A percentile compares a stretch with the other conserved stretches of the same genome.
phyloP scores from a whole-genome alignment of 2,888 invertebrate species.

The Automeris io region DNA sequence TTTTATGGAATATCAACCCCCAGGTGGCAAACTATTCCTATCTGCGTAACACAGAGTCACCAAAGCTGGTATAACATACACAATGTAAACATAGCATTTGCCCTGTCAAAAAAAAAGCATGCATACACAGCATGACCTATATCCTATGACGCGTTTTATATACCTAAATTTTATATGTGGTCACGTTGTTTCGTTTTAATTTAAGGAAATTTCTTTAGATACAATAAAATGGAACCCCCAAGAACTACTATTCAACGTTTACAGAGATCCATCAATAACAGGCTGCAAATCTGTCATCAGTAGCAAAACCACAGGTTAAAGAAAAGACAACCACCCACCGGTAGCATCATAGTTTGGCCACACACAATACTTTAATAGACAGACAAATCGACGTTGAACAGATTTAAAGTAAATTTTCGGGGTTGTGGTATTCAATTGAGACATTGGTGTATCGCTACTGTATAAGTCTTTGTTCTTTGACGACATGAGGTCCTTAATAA shows the following conservation, averaged over 20 bases:
- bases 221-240: not conserved
- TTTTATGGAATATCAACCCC: too few species aligned
- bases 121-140: too few species aligned
- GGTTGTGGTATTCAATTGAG: slow-evolving; percentile 67
- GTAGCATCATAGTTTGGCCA: slow-evolving; percentile 65
- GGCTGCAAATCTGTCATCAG: slow-evolving; percentile 59
- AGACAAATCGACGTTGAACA: slow-evolving; percentile 26
- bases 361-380: slow-evolving; percentile 43
- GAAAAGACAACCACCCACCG: slow-evolving; percentile 57
- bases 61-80: too few species aligned
- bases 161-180: too few species aligned
- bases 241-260: slow-evolving; percentile 12
- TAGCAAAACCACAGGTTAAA: slow-evolving; percentile 23
- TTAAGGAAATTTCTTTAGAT: not conserved
- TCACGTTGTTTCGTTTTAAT: too few species aligned
- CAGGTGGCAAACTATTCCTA: too few species aligned
- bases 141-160: too few species aligned
- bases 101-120: too few species aligned
- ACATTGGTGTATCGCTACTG: slow-evolving; percentile 57
- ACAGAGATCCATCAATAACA: slow-evolving; percentile 59
- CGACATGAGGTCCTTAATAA: slow-evolving; percentile 59
- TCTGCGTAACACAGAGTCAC: too few species aligned
- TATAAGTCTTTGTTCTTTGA: slow-evolving; percentile 57
- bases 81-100: too few species aligned
- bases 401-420: slow-evolving; percentile 33